Conservation (phyloP, 2,113 vertebrate species). For the human (Homo sapiens) region DNA sequence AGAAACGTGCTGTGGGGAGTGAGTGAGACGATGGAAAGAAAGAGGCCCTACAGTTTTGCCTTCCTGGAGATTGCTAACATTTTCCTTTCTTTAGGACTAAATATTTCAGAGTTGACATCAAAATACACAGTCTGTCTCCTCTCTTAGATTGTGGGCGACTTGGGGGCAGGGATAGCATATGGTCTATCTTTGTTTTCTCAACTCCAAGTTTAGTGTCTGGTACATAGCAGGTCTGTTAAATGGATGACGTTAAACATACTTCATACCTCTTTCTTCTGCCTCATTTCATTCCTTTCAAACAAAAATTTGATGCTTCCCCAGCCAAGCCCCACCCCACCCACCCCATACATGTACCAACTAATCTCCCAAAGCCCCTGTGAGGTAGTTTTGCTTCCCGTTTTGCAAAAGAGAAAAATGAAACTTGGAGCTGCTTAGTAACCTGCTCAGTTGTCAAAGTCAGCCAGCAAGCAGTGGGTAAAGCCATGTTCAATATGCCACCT, state of each 20-base stretch:
- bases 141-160: slow-evolving; percentile 14
- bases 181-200: slow-evolving; percentile 51
- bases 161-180: not conserved
- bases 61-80: slow-evolving; percentile 6
- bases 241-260: slow-evolving; percentile 5
- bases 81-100: slow-evolving; percentile 25
- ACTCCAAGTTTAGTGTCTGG: not conserved
- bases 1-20: not conserved
- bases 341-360: not conserved
- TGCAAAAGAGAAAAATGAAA: not conserved
- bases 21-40: not conserved
- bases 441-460: not conserved
- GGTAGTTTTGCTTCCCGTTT: not conserved
- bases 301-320: not conserved
- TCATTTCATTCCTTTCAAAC: slow-evolving; percentile 64
- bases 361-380: not conserved
- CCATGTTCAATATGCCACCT: accelerated
- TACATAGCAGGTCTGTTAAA: not conserved
- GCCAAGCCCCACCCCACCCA: not conserved
- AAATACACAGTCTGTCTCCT: slow-evolving; percentile 61
- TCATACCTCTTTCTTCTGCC: slow-evolving; percentile 50
- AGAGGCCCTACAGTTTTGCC: not conserved
- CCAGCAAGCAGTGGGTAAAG: not conserved
- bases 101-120: slow-evolving; percentile 57
- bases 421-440: not conserved